phyloP scores from a whole-genome alignment of 2,113 vertebrate genomes.

The Meriones unguiculatus region DNA sequence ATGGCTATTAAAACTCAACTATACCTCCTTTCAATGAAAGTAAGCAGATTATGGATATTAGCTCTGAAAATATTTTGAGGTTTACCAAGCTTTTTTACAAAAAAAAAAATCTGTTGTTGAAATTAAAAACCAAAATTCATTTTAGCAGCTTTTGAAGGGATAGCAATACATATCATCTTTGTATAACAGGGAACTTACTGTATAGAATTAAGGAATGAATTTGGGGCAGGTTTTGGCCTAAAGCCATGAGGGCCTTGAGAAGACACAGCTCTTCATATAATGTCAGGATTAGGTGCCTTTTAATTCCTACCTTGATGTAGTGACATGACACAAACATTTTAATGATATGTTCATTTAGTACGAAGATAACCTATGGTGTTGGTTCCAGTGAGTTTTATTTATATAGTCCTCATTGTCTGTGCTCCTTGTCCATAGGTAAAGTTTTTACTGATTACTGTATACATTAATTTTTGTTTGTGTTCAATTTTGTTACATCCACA shows the following conservation, averaged over 20 bases:
- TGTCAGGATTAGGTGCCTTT: not conserved
- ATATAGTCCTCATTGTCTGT: not conserved
- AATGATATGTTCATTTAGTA: not conserved
- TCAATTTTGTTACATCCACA: not conserved
- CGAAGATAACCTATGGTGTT: not conserved
- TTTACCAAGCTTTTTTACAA: not conserved
- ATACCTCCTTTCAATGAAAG: not conserved
- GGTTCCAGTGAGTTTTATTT: not conserved
- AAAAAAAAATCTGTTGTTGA: not conserved
- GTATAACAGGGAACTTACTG: slow-evolving; percentile 25
- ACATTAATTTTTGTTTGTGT: not conserved
- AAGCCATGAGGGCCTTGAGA: not conserved
- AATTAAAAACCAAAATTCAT: not conserved
- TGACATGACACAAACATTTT: not conserved
- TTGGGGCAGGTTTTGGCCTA: not conserved
- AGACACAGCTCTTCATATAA: not conserved
- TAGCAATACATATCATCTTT: not conserved
- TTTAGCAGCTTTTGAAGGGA: not conserved
- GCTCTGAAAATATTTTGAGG: slow-evolving; percentile 15
- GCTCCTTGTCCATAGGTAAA: not conserved
- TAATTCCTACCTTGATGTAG: not conserved
- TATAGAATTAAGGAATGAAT: slow-evolving; percentile 48
- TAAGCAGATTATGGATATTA: not conserved
- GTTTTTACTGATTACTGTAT: not conserved
- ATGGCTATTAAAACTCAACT: not conserved